Evolutionary conservation across 1,140 invertebrate genomes (phyloP).

Genomic region (Lucilia sericata): DNA sequence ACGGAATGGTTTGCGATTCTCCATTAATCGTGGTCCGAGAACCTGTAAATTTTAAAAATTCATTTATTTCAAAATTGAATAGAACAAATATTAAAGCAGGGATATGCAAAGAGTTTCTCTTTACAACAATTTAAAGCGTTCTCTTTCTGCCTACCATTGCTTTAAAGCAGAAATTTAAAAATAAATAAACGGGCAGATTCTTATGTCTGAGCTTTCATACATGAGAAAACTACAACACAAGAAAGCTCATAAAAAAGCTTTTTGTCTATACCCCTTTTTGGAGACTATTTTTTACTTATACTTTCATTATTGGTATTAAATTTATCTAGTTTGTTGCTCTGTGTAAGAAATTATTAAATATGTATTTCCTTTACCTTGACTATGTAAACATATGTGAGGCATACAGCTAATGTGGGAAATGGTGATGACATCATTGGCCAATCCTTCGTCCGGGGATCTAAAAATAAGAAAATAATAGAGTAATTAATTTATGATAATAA

Average conservation of each 20-base stretch:
- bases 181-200: too few species aligned
- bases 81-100: too few species aligned
- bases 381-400: constrained; percentile 80
- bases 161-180: too few species aligned
- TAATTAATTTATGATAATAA: constrained; percentile 9
- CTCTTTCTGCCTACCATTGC: too few species aligned
- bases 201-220: too few species aligned
- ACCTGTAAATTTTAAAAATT: constrained; percentile 63
- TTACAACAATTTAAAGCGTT: too few species aligned
- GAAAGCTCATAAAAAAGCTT: too few species aligned
- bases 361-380: constrained; percentile 75
- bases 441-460: constrained; percentile 84
- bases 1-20: constrained; percentile 85
- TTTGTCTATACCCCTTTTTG: too few species aligned
- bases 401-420: constrained; percentile 82
- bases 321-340: not conserved
- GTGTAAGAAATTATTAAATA: not conserved
- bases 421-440: constrained; percentile 89
- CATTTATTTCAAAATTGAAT: not conserved
- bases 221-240: too few species aligned
- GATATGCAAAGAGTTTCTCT: too few species aligned
- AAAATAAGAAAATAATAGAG: constrained; percentile 49
- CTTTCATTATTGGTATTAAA: too few species aligned
- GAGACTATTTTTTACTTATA: too few species aligned
- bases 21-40: constrained; percentile 85